Base-by-base conservation (phyloP, 2,888 invertebrate species). In the Tachystola acroxantha region DNA sequence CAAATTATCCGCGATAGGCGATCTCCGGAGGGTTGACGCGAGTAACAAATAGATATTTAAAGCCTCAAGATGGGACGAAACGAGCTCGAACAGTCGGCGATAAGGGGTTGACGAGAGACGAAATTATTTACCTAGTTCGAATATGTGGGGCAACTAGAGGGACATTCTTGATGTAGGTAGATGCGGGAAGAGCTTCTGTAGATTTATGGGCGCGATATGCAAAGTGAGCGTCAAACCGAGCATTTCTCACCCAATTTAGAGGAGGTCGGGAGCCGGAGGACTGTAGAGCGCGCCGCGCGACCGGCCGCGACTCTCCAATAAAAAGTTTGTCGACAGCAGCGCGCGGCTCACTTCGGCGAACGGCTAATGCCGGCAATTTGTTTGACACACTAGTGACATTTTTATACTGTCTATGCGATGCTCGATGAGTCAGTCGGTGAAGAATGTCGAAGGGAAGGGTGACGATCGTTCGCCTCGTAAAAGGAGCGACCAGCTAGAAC, bases 211-310 rank as follows among this genome's bases (percentile, higher is more conserved):
- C 35, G 39, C 54, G 67, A 75, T 71, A 76, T 75, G 70, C 67
- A 71, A 74, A 74, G 55, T 53, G 53, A 50, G 51, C 57, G 57
- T 65, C 72, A 65, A 69, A 66, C 60, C 43, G 54, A 56, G 56
- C 58, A 70, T 74, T 76, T 74, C 66, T 76, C 72, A 68, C 68
- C 68, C 59, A 75, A 71, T 75, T 74, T 67, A 64, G 48, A 63
- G 45, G 50, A 64, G 51, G 60, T 57, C 51, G 45, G 48, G 50
- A 60, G 50, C 53, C 52, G 48, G 47, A n/a, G n/a, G n/a, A n/a
- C n/a, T n/a, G n/a, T n/a, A n/a, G n/a, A 41, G 53, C 48, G 44
- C 48, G 55, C 43, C 50, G 45, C 39, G 16, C 46, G 47, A 46
- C 43, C 45, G 50, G 42, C 41, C 64, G 57, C 59, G 60, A 57